A percentile compares a stretch with the other conserved stretches of the same genome.
Conservation (phyloP, 2,888 invertebrate species). For the Camptogramma bilineatum region DNA sequence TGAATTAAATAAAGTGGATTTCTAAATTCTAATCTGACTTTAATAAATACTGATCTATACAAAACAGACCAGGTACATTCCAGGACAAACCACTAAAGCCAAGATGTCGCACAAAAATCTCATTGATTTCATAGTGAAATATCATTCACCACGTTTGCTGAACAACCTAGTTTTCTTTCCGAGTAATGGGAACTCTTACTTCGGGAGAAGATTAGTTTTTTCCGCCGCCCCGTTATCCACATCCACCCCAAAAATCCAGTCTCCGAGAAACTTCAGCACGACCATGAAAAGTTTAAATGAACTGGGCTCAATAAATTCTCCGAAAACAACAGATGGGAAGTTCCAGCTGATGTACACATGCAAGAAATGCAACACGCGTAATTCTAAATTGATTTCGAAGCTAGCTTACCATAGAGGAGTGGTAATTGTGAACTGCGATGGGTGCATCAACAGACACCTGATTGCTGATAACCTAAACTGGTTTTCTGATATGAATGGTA, state of each 20-base stretch:
- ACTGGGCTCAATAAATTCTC: conserved; percentile 53
- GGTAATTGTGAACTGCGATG: conserved; percentile 95
- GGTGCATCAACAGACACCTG: conserved; percentile 95
- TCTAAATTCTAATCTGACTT: too few relatives aligned
- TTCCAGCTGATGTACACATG: conserved; percentile 93
- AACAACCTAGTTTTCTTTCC: conserved; percentile 78
- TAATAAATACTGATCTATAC: too few relatives aligned
- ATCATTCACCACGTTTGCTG: conserved; percentile 73
- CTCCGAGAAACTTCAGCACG: conserved; percentile 69
- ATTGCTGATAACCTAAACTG: conserved; percentile 98
- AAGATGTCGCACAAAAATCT: conserved; percentile 75
- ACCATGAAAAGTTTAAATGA: conserved; percentile 58
- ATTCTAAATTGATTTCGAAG: conserved; percentile 93
- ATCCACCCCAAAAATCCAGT: conserved; percentile 66
- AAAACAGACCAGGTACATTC: too few relatives aligned
- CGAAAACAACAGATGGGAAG: conserved; percentile 78
- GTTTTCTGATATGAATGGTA: conserved; percentile 93
- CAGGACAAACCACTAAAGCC: not conserved
- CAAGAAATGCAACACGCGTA: conserved; percentile 93
- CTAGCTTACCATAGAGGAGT: conserved; percentile 94
- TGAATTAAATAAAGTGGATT: too few relatives aligned
- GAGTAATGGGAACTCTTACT: conserved; percentile 77
- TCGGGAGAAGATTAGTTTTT: conserved; percentile 68
- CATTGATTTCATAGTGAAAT: conserved; percentile 78
- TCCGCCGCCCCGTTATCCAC: conserved; percentile 59